Evolutionary conservation across 2,888 invertebrate genomes (phyloP), one percentile per base, ranked within the genome.

Genomic region (Drosophila aldrichi): DNA sequence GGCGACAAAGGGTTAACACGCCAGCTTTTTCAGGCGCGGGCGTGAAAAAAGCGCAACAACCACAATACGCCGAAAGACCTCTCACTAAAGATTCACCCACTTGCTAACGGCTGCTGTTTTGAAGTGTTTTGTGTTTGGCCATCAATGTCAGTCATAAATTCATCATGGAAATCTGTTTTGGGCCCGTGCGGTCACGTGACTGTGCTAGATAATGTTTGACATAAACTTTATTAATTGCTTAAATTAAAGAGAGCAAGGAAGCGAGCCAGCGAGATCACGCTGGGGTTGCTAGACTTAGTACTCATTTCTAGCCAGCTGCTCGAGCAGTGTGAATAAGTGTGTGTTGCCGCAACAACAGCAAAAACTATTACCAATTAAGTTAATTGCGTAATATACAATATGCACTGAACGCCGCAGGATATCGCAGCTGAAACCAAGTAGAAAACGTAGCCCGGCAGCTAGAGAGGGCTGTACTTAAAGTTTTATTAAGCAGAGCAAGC

Each of bases 81-180:
- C 40, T 18, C 29, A 40, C 44, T 52, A 58, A 46, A 46, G 68
- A 72, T 68, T 57, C 73, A 54, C 69, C 78, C 70, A 66, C 61
- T 73, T 73, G 46, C 57, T 60, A 46, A 46, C 62, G 46, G 46
- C 67, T 62, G 74, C 73, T 88, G 85, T 72, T 75, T 63, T 81
- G 64, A 82, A 86, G 86, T 75, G 71, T 73, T 52, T 32, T 58
- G 43, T 36, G 46, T 36, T 34, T 55, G 70, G 57, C 72, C 89
- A 90, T 87, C 87, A 87, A 87, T 90, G 89, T 81, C 87, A 89
- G 88, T 81, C 90, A 89, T 87, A 87, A 87, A 90, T 90, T 90
- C 90, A 87, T 87, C 87, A 87, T 73, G 89, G 80, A 87, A 87
- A 87, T 90, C 88, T 89, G 82, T 80, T 87, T 87, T 81, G 86